phyloP scores from a whole-genome alignment of 2,113 vertebrate genomes.

The Anas platyrhynchos region DNA sequence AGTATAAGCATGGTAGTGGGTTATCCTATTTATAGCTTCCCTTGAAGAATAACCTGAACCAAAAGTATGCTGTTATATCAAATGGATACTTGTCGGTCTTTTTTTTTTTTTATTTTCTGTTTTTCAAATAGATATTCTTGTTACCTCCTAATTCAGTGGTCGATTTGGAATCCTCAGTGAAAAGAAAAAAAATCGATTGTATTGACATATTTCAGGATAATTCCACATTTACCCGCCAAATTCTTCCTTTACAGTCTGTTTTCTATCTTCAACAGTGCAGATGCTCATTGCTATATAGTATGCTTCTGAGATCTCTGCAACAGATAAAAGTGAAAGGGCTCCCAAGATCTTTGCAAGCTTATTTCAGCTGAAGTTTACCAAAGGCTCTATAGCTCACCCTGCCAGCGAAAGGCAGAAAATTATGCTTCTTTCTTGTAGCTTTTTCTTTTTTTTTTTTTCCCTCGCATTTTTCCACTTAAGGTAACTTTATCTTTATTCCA shows the following conservation, averaged over 20 bases:
- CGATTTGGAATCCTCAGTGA: neutral
- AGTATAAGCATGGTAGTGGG: constrained; percentile 15
- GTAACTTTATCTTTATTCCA: neutral
- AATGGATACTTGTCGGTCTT: neutral
- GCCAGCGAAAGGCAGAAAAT: neutral
- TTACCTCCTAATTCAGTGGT: neutral
- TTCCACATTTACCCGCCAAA: neutral
- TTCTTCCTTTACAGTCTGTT: neutral
- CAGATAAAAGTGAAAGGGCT: neutral
- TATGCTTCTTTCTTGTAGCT: neutral
- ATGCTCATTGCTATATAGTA: neutral
- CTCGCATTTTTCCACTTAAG: neutral
- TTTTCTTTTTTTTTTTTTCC: neutral
- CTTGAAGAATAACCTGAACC: neutral
- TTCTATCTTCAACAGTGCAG: neutral
- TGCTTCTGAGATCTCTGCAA: neutral
- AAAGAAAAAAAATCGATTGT: neutral
- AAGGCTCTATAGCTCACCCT: neutral
- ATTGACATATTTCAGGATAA: neutral
- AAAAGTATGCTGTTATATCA: neutral
- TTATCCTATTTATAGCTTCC: constrained; percentile 26
- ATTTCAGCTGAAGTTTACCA: constrained; percentile 8
- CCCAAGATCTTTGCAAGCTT: neutral
- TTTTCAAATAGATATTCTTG: neutral
- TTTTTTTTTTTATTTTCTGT: neutral